Conservation (phyloP, 2,888 invertebrate genomes). For the Caenorhabditis sp. region DNA sequence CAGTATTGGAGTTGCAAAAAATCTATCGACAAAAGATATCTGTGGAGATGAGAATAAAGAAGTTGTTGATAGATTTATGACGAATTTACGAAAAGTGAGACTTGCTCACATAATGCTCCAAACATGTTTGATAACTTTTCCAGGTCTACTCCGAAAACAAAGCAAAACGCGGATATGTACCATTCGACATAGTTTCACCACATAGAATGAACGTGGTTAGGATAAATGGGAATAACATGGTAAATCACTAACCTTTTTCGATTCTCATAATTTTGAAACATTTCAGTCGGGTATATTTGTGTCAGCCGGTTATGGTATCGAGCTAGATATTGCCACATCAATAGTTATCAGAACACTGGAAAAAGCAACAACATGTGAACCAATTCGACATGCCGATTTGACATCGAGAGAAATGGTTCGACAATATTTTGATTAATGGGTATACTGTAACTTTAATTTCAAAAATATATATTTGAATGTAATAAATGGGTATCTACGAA, state of each 20-base stretch:
- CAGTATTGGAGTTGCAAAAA: slow-evolving; percentile 73
- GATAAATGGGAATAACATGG: slow-evolving; percentile 10
- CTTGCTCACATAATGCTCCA: too few species aligned
- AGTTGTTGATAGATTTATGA: slow-evolving; percentile 21
- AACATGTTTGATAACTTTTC: neutral
- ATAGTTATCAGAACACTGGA: slow-evolving; percentile 58
- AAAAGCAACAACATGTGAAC: slow-evolving; percentile 69
- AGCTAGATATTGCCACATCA: slow-evolving; percentile 65
- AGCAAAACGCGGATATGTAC: slow-evolving; percentile 6
- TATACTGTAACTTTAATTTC: neutral
- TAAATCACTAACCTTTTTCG: slow-evolving; percentile 5
- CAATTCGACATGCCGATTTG: slow-evolving; percentile 64
- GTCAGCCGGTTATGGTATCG: slow-evolving; percentile 71
- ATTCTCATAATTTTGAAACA: neutral
- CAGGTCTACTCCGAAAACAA: slow-evolving; percentile 13
- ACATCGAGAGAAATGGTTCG: slow-evolving; percentile 46
- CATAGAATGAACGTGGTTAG: slow-evolving; percentile 17
- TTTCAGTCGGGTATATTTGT: slow-evolving; percentile 69
- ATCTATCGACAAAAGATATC: slow-evolving; percentile 68
- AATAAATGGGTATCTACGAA: neutral
- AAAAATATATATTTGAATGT: neutral
- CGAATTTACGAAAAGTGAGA: slow-evolving; percentile 17
- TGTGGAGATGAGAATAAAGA: slow-evolving; percentile 20
- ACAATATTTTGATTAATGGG: slow-evolving; percentile 21
- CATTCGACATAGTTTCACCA: slow-evolving; percentile 28